A percentile compares a stretch with the other conserved stretches of the same genome.
phyloP scores from a whole-genome alignment of 2,888 invertebrate genomes.

The Xylophagus ater region DNA sequence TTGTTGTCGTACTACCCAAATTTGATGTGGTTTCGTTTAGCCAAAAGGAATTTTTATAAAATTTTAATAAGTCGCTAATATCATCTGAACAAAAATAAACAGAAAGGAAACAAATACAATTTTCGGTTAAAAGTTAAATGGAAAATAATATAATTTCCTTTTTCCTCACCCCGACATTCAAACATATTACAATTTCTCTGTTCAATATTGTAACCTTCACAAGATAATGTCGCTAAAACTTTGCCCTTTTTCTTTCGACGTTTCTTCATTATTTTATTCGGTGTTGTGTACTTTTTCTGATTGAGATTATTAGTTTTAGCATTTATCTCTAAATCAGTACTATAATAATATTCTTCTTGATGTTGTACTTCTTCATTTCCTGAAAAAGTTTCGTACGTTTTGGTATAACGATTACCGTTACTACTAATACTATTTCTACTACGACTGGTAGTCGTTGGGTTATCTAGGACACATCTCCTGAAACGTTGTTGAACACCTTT shows the following conservation, averaged over 20 bases:
- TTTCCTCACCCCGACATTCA: slow-evolving; percentile 35
- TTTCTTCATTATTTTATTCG: slow-evolving; percentile 8
- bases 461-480: slow-evolving; percentile 37
- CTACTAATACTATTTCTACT: neutral
- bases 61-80: slow-evolving; percentile 36
- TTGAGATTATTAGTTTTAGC: slow-evolving; percentile 9
- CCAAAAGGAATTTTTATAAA: slow-evolving; percentile 32
- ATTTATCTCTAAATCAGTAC: no score
- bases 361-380: no score
- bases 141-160: neutral
- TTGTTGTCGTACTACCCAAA: slow-evolving; percentile 16
- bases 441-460: slow-evolving; percentile 20
- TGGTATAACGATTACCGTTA: neutral
- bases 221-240: slow-evolving; percentile 33
- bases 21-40: slow-evolving; percentile 23
- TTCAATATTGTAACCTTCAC: slow-evolving; percentile 39
- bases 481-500: slow-evolving; percentile 39
- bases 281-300: slow-evolving; percentile 7
- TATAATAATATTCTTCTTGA: no score
- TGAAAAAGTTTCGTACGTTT: no score
- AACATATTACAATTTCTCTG: slow-evolving; percentile 39
- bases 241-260: slow-evolving; percentile 13
- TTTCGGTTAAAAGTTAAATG: neutral
- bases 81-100: slow-evolving; percentile 28
- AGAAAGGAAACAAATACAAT: slow-evolving; percentile 4